A percentile compares a stretch with the other conserved stretches of the same genome.
Conservation (phyloP, 2,113 vertebrate genomes). For the Pipra filicauda region DNA sequence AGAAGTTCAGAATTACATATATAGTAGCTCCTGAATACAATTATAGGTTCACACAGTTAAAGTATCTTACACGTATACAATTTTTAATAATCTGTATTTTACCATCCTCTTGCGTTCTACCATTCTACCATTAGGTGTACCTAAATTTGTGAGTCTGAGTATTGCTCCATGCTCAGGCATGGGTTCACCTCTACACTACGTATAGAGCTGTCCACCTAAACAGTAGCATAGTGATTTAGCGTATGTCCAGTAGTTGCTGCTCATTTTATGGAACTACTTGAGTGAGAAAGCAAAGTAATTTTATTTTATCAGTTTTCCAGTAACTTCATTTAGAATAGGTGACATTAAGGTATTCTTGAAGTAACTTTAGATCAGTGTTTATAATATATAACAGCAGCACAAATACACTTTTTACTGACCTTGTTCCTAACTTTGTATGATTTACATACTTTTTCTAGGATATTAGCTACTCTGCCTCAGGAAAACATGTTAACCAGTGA, state of each 20-base stretch:
- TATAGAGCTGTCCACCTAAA: background rate
- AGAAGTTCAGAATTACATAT: background rate
- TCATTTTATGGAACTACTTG: background rate
- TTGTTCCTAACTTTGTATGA: background rate
- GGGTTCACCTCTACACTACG: background rate
- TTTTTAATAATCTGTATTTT: background rate
- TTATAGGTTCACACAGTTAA: background rate
- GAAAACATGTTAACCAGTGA: background rate
- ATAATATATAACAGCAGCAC: background rate
- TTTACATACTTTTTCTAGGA: background rate
- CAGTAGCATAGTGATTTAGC: background rate
- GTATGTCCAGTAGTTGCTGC: background rate
- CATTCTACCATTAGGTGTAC: background rate
- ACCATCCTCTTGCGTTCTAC: background rate
- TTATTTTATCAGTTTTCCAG: background rate
- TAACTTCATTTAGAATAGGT: background rate
- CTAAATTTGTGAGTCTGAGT: background rate
- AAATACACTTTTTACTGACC: background rate
- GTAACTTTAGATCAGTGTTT: background rate
- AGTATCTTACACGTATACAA: background rate
- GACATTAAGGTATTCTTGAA: background rate
- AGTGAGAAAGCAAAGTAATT: background rate
- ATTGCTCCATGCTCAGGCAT: background rate
- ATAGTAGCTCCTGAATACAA: background rate
- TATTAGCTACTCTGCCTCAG: background rate